Evolutionary conservation across 2,797 vertebrate species (phyloP), one percentile per base, ranked within the genome.

Genomic region (Tolypeutes matacus): DNA sequence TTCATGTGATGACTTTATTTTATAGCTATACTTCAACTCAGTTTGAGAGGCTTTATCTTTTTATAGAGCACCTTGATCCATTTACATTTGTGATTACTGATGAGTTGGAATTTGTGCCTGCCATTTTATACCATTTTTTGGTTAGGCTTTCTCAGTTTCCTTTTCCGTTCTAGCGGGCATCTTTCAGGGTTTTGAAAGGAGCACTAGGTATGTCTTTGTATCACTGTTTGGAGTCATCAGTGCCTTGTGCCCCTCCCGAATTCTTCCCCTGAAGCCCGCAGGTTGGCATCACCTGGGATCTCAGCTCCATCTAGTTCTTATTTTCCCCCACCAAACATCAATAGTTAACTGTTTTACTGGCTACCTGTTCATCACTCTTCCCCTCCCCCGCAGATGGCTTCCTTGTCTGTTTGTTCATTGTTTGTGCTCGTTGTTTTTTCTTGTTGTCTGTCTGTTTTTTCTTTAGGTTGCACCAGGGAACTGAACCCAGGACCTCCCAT

Each of bases 261-360:
- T 60, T 31, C 62, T 36, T 56, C 29, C 25, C 36, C 21, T 42
- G 53, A 25, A 12, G 3, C 23, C n/a, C 21, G 56, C 6, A 1
- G 18, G 4, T 21, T 4, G 0, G 11, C 20, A 5, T 20, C 7
- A 4, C 31, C 29, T 25, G 65, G 20, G 31, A 2, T 27, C 56
- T 20, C 3, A 17, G 36, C 12, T 49, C 76, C 7, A 0, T 0
- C 0, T 3, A n/a, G 27, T 65, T 14, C 36, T 18, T 3, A 0
- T 12, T 4, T 23, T 18, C 62, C 25, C 39, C 14, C 17, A 9
- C 34, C 77, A n/a, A 0, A 0, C 20, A 73, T 1, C 42, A 2
- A 0, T 36, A 14, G 29, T 36, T 51, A 29, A 21, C 39, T 25
- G 42, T 53, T 36, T 20, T 76, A 31, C 25, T 12, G 18, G 18